These are phyloP conservation scores for Pholis gunnellus DNA, from an alignment of 2,113 vertebrate species.

Conservation along the genomic window DNA sequence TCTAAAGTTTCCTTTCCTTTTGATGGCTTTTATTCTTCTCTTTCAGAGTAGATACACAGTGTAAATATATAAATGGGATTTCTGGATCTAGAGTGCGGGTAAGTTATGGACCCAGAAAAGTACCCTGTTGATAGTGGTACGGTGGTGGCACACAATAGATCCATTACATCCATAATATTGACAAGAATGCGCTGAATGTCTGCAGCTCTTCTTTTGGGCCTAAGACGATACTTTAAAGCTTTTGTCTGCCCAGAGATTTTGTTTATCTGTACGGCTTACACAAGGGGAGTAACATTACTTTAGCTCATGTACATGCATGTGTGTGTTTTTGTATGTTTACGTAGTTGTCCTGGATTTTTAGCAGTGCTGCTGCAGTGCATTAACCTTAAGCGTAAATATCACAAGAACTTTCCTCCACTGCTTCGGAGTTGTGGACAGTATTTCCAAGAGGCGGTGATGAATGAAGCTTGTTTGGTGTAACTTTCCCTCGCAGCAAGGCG, in stretches of 20 bases:
- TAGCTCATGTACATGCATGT: constrained; percentile 16
- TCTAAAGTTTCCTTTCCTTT: not conserved
- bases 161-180: not conserved
- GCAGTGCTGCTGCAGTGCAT: constrained; percentile 16
- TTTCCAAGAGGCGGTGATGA: constrained; percentile 61
- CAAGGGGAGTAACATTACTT: constrained; percentile 4
- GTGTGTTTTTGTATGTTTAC: constrained; percentile 48
- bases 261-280: constrained; percentile 11
- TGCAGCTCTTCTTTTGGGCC: not conserved
- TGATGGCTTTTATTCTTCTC: not conserved
- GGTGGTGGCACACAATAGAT: not conserved
- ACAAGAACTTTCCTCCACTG: constrained; percentile 42
- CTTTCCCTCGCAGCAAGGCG: constrained; percentile 53
- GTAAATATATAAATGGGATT: not conserved
- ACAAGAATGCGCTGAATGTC: not conserved
- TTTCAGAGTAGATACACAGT: not conserved
- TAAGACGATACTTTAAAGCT: not conserved
- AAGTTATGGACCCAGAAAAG: not conserved
- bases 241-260: not conserved
- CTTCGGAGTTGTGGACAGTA: constrained; percentile 28
- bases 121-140: not conserved
- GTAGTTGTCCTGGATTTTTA: constrained; percentile 33
- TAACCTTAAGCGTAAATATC: constrained; percentile 40
- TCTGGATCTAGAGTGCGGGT: not conserved
- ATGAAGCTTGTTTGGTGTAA: constrained; percentile 60